A percentile compares a stretch with the other conserved stretches of the same genome.
Evolutionary conservation across 2,113 vertebrate species (phyloP).

Genomic region (Lontra canadensis): DNA sequence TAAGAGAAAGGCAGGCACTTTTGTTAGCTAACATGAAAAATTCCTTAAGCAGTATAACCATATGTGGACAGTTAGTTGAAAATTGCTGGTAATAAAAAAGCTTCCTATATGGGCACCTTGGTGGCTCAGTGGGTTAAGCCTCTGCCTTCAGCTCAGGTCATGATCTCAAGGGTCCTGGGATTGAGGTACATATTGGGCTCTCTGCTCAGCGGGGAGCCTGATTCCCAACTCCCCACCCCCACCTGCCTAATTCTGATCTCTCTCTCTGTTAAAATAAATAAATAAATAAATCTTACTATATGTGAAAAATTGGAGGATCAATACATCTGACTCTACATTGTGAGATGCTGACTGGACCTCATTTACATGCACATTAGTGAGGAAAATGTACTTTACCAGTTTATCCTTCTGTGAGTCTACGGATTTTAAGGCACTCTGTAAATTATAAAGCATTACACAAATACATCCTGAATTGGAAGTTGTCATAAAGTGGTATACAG

Average conservation of each 20-base stretch:
- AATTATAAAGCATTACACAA: neutral
- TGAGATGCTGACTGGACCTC: neutral
- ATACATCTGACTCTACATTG: rapidly evolving
- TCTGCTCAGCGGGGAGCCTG: no score
- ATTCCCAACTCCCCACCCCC: no score
- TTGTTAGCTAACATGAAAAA: slow-evolving; percentile 45
- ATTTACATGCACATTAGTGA: neutral
- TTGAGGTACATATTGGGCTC: no score
- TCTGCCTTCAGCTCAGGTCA: no score
- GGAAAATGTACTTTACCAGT: neutral
- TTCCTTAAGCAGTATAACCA: neutral
- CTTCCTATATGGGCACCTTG: neutral
- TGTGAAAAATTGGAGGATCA: neutral
- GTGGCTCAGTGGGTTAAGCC: no score
- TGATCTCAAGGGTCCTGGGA: no score
- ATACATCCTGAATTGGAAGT: neutral
- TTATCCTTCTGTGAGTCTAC: neutral
- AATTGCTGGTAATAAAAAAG: neutral
- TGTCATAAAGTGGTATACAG: neutral
- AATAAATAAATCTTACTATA: neutral
- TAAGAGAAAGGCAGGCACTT: neutral
- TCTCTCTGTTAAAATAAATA: no score
- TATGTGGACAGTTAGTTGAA: neutral
- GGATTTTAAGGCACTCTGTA: neutral
- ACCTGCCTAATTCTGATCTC: no score